Evolutionary conservation across 1,140 invertebrate species (phyloP), one percentile per base, ranked within the genome.

Genomic region (Microplitis demolitor): DNA sequence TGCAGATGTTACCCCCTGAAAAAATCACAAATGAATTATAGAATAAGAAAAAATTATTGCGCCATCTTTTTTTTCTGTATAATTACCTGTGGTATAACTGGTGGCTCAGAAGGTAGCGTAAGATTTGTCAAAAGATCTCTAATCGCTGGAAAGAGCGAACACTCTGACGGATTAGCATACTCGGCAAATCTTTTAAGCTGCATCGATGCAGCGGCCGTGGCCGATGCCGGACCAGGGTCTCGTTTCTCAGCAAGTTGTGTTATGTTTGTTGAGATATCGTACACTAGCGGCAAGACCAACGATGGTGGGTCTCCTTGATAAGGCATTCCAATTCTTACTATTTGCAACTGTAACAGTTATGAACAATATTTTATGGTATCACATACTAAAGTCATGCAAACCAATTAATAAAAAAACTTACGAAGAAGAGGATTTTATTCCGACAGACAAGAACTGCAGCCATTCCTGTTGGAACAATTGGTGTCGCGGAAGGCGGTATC

Each of bases 361-460:
- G 35, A 60, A 50, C n/a, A 68, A 61, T 1, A 24, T 24, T 24
- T 24, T 24, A 24, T 2, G 31, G 34, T 34, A 24, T 37, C 4
- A 66, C n/a, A 5, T 51, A 24, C 35, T 13, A 16, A 53, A 58
- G 24, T 2, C 11, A 45, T 54, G 37, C 33, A n/a, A 31, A 35
- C 0, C 8, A 14, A 8, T 54, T 37, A 51, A 8, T 39, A 63
- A 13, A 67, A 67, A 56, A 74, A 91, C 92, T 92, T 87, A 96
- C 93, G 80, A 96, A 97, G 85, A 98, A 96, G 11, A 97, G 88
- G 73, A 97, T 94, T 87, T 96, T 97, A 79, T 91, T 93, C 73
- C 93, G 91, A 67, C 92, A 93, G 73, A 95, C 91, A 13, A 97
- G 88, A 73, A 97, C 92, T 13, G 93, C 94, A 11, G 95, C 91